phyloP scores from a whole-genome alignment of 1,140 invertebrate genomes.

The Neodiprion fabricii region DNA sequence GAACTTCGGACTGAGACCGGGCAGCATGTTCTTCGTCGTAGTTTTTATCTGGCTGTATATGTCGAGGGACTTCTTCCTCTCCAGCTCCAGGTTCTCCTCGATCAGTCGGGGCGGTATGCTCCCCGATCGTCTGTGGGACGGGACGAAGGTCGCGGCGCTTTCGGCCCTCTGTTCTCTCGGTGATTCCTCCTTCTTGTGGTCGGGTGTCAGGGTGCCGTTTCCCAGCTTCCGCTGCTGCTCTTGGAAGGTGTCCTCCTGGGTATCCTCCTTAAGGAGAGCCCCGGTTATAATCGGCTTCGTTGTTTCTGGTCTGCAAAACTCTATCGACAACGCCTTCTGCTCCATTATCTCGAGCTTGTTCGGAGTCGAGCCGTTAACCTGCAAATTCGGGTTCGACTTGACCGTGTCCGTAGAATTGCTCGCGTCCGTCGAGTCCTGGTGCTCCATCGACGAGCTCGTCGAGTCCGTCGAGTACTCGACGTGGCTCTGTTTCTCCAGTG shows the following conservation, averaged over 20 bases:
- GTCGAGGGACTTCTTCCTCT: conserved; percentile 54
- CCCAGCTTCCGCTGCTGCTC: conserved; percentile 58
- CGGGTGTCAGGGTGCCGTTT: conserved; percentile 52
- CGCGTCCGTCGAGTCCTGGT: conserved; percentile 48
- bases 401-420: conserved; percentile 50
- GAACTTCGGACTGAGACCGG: conserved; percentile 54
- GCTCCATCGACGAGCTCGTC: conserved; percentile 41
- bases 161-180: conserved; percentile 23
- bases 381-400: conserved; percentile 49
- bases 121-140: conserved; percentile 51
- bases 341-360: conserved; percentile 45
- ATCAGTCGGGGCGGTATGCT: conserved; percentile 56
- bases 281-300: conserved; percentile 73
- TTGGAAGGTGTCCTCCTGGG: conserved; percentile 56
- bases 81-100: conserved; percentile 48
- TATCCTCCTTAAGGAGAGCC: conserved; percentile 69
- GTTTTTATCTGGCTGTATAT: conserved; percentile 60
- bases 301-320: conserved; percentile 54
- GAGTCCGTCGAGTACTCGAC: conserved; percentile 46
- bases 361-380: conserved; percentile 46
- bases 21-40: conserved; percentile 53
- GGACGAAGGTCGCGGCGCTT: conserved; percentile 44
- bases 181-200: conserved; percentile 35
- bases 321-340: conserved; percentile 41
- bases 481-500: conserved; percentile 38